phyloP scores from a whole-genome alignment of 1,140 invertebrate genomes.

The Watersipora subatra region DNA sequence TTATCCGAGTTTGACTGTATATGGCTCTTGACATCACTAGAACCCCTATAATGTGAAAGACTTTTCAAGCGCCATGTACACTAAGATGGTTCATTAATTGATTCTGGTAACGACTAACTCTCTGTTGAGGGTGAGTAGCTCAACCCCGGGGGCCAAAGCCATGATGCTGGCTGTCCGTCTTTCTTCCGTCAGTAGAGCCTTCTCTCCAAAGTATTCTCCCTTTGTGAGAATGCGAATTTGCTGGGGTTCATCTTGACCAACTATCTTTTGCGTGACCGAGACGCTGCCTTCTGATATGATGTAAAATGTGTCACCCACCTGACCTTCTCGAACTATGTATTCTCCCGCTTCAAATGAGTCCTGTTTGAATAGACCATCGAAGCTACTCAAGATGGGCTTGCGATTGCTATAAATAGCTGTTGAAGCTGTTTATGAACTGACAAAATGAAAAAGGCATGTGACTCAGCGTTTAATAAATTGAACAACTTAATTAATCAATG shows the following conservation, averaged over 20 bases:
- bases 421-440: no score
- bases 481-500: no score
- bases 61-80: no score
- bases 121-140: conserved; percentile 13
- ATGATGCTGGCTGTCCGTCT: conserved; percentile 42
- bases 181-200: conserved; percentile 33
- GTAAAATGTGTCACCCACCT: conserved; percentile 91
- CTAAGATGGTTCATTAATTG: no score
- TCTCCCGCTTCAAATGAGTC: conserved; percentile 69
- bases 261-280: conserved; percentile 30
- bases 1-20: no score
- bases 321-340: conserved; percentile 89
- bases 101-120: conserved; percentile 49
- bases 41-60: no score
- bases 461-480: no score
- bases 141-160: conserved; percentile 48
- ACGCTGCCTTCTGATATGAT: conserved; percentile 88
- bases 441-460: no score
- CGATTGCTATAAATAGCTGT: no score
- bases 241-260: conserved; percentile 24
- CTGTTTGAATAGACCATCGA: conserved; percentile 9
- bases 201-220: conserved; percentile 18
- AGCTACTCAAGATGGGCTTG: no score
- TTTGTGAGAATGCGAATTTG: conserved; percentile 30
- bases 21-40: no score